Base-by-base conservation (phyloP, 2,113 vertebrate species). In the Pteronura brasiliensis region DNA sequence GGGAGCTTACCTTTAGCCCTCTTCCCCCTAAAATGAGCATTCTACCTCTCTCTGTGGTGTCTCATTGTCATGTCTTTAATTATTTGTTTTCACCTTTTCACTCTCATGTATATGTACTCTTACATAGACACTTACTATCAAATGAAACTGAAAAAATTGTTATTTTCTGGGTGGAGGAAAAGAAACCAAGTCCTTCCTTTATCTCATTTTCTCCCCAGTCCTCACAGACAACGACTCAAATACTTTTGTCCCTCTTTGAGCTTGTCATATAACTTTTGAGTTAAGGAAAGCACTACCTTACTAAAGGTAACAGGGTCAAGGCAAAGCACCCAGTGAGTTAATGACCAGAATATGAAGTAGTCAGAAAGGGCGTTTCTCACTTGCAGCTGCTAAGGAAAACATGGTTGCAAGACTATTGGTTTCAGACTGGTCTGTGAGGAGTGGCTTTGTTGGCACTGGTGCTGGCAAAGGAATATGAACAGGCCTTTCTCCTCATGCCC, bases 391-490 rank as follows among this genome's bases (percentile, higher is more conserved):
- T 91, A 7, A 96, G 14, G 9, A 67, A 95, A 93, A 59, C 0
- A 13, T 84, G n/a, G 17, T 55, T 44, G 7, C 29, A 93, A 80
- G 59, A 92, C 18, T 65, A 7, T 27, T 71, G 23, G 34, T 67
- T 84, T 88, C 36, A 59, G 23, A 79, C 13, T 59, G 25, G 17
- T 87, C 80, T 92, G 31, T 55, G 27, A 92, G 15, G 36, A 95
- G 11, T 15, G 25, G 18, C 5, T 71, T 95, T 93, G 44, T 90
- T 92, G 65, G 42, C 47, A 92, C 55, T 61, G 18, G 8, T 63
- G 29, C 69, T 79, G 71, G 69, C 29, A 96, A 97, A 90, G 20
- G 20, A 86, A 97, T 57, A 57, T 27, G 11, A 89, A 90, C 12
- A 90, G 65, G 31, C 9, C 12, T 96, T 96, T 97, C n/a, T 94